phyloP scores from a whole-genome alignment of 2,888 invertebrate species.

The Rhagium mordax region DNA sequence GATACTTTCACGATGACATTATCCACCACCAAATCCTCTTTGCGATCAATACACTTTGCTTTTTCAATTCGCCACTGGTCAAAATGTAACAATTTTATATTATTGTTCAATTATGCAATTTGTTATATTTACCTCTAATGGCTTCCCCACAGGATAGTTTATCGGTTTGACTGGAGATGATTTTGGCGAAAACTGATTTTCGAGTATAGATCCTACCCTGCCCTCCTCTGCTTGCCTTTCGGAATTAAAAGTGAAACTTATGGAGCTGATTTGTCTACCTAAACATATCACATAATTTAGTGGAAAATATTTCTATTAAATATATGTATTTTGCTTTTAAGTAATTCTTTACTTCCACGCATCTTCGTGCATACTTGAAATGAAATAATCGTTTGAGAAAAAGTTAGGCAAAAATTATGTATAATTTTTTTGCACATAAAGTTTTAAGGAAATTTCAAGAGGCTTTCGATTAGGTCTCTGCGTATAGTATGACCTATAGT shows the following conservation, averaged over 20 bases:
- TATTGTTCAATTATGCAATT: background rate
- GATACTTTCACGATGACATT: slow-evolving; percentile 44
- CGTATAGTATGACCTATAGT: too few species aligned
- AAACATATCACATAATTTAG: background rate
- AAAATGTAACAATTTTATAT: slow-evolving; percentile 33
- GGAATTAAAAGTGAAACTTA: slow-evolving; percentile 69
- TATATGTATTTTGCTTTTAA: too few species aligned
- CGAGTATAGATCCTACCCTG: slow-evolving; percentile 67
- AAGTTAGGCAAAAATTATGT: too few species aligned
- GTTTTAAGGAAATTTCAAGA: too few species aligned
- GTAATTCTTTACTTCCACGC: too few species aligned
- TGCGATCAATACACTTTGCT: slow-evolving; percentile 47
- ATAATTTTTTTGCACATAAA: too few species aligned
- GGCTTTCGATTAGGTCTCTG: too few species aligned
- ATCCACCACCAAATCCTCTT: slow-evolving; percentile 47
- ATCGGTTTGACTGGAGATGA: slow-evolving; percentile 64
- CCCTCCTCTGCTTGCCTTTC: slow-evolving; percentile 76
- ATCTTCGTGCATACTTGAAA: too few species aligned
- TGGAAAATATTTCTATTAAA: background rate
- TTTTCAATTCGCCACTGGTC: slow-evolving; percentile 56
- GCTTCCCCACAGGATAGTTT: slow-evolving; percentile 85
- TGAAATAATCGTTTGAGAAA: too few species aligned
- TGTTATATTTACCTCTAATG: slow-evolving; percentile 79
- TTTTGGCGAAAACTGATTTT: slow-evolving; percentile 61
- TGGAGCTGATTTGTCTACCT: slow-evolving; percentile 61